Evolutionary conservation across 2,888 invertebrate species (phyloP).

Genomic region (Lottia scabra): DNA sequence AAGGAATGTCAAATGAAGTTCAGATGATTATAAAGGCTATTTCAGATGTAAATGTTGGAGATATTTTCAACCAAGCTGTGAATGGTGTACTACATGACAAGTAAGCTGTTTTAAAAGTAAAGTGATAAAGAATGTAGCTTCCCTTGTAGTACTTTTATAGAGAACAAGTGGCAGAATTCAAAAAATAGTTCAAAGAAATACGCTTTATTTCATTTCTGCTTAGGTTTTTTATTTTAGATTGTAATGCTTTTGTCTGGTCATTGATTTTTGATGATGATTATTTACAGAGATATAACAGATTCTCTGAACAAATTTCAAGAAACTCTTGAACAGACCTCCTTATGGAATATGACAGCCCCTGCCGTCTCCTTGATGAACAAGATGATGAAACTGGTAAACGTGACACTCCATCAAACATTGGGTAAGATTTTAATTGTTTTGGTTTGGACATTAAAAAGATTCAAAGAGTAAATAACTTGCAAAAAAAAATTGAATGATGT

Average conservation of each 20-base stretch:
- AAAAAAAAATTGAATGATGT: too few species aligned
- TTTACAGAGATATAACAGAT: neutral
- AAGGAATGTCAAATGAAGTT: neutral
- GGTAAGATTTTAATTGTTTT: slow-evolving; percentile 10
- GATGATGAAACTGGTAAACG: slow-evolving; percentile 15
- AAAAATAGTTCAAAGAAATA: too few species aligned
- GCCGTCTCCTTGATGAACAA: slow-evolving; percentile 4
- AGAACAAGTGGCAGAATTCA: too few species aligned
- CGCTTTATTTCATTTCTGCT: neutral
- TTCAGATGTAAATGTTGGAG: neutral
- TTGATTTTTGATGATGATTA: too few species aligned
- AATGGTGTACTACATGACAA: neutral
- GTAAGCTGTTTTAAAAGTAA: too few species aligned
- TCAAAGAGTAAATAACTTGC: too few species aligned
- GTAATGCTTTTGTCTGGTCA: too few species aligned
- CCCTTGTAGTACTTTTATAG: too few species aligned
- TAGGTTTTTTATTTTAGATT: too few species aligned
- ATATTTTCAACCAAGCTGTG: slow-evolving; percentile 5
- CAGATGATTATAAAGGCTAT: slow-evolving; percentile 3
- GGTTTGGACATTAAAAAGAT: too few species aligned
- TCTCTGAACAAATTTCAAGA: slow-evolving; percentile 8
- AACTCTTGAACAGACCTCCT: neutral
- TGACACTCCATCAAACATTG: slow-evolving; percentile 19
- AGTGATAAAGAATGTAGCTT: too few species aligned
- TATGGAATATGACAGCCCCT: slow-evolving; percentile 14